Evolutionary conservation across 2,113 vertebrate genomes (phyloP).

Genomic region (Hemiscyllium ocellatum): DNA sequence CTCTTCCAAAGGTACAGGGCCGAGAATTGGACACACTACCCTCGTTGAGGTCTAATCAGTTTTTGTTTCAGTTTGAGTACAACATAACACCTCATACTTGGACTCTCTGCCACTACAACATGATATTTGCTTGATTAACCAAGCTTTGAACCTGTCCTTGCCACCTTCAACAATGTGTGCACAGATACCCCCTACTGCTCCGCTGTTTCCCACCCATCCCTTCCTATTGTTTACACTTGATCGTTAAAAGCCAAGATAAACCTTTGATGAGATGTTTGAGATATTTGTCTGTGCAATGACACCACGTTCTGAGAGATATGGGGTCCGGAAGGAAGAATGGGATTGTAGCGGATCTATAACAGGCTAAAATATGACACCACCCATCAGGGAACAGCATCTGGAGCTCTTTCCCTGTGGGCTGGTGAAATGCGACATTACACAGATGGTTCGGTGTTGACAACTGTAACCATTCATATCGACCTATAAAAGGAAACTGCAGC

Average conservation of each 20-base stretch:
- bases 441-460: neutral
- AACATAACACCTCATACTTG: too few relatives aligned
- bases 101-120: too few relatives aligned
- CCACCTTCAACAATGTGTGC: neutral
- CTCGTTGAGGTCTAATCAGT: too few relatives aligned
- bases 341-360: neutral
- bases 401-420: neutral
- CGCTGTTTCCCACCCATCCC: neutral
- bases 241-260: neutral
- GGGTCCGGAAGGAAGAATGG: constrained; percentile 11
- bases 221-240: neutral
- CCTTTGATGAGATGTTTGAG: neutral
- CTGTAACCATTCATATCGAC: neutral
- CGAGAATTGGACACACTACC: too few relatives aligned
- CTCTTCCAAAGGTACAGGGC: too few relatives aligned
- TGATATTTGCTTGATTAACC: too few relatives aligned
- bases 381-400: neutral
- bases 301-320: neutral
- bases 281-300: neutral
- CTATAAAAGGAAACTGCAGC: neutral
- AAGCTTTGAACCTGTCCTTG: too few relatives aligned
- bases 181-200: neutral
- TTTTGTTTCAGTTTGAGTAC: too few relatives aligned
- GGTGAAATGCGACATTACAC: neutral
- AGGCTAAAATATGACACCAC: neutral